Conservation (phyloP, 2,888 invertebrate species). For the Lasioglossum oenotherae region DNA sequence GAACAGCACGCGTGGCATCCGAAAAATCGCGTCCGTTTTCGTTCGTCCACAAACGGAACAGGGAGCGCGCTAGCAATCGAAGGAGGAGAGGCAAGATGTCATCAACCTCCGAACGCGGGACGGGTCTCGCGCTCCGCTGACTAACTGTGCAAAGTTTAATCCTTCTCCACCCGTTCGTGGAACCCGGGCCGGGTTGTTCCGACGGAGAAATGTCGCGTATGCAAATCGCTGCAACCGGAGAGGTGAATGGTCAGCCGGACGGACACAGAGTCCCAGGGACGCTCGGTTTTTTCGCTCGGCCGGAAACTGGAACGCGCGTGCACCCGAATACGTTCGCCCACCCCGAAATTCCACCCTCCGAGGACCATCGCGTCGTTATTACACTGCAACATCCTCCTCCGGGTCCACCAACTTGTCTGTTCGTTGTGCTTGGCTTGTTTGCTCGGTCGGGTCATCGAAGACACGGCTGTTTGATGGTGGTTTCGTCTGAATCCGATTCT, state of each 20-base stretch:
- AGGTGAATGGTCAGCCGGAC: constrained; percentile 60
- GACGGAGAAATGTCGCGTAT: constrained; percentile 67
- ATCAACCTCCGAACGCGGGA: constrained; percentile 68
- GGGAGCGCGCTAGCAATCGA: constrained; percentile 49
- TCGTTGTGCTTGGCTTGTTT: neutral
- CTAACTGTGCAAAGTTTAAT: constrained; percentile 76
- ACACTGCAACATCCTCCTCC: neutral
- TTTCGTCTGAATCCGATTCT: neutral
- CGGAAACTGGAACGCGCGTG: constrained; percentile 47
- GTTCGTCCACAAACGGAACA: constrained; percentile 16
- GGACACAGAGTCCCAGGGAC: neutral
- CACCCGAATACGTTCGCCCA: constrained; percentile 26
- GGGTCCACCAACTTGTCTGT: neutral
- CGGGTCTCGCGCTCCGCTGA: constrained; percentile 66
- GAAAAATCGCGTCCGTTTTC: neutral
- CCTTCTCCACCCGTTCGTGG: constrained; percentile 55
- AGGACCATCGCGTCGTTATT: neutral
- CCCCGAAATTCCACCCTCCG: neutral
- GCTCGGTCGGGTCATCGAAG: neutral
- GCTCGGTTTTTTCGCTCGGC: constrained; percentile 19
- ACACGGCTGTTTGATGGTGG: neutral
- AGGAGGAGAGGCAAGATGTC: constrained; percentile 69
- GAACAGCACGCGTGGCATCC: neutral
- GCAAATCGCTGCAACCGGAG: constrained; percentile 60
- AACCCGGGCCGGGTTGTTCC: constrained; percentile 60